phyloP scores from a whole-genome alignment of 1,140 invertebrate species.

The Polypedilum pembai region DNA sequence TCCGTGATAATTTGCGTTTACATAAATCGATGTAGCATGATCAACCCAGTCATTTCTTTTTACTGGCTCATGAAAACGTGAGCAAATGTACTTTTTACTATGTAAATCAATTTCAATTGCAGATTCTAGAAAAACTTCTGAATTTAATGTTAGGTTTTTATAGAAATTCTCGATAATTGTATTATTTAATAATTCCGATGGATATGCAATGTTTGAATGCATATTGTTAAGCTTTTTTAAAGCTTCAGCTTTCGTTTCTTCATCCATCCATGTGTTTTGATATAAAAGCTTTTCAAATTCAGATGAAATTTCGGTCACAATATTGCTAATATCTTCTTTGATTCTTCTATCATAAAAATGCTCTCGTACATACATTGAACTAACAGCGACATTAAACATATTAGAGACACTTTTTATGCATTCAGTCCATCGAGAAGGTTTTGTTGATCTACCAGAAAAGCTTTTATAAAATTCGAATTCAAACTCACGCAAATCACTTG shows the following conservation, averaged over 20 bases:
- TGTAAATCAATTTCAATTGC: slow-evolving; percentile 54
- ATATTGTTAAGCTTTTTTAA: slow-evolving; percentile 49
- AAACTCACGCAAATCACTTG: slow-evolving; percentile 47
- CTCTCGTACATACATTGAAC: slow-evolving; percentile 51
- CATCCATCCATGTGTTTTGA: slow-evolving; percentile 61
- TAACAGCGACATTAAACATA: slow-evolving; percentile 50
- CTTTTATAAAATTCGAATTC: slow-evolving; percentile 50
- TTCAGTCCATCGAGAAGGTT: slow-evolving; percentile 52
- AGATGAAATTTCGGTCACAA: slow-evolving; percentile 56
- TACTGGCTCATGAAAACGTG: slow-evolving; percentile 51
- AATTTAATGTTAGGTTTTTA: slow-evolving; percentile 47
- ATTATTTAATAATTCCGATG: slow-evolving; percentile 51
- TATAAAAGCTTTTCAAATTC: slow-evolving; percentile 51
- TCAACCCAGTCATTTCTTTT: slow-evolving; percentile 62
- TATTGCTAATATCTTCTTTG: slow-evolving; percentile 52
- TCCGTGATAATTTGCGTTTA: slow-evolving; percentile 60
- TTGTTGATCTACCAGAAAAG: slow-evolving; percentile 48
- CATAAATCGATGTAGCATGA: slow-evolving; percentile 54
- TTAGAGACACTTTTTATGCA: slow-evolving; percentile 47
- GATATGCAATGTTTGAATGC: slow-evolving; percentile 50
- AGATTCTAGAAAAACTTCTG: slow-evolving; percentile 49
- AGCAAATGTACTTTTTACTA: slow-evolving; percentile 52
- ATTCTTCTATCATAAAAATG: slow-evolving; percentile 48
- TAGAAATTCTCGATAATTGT: slow-evolving; percentile 49
- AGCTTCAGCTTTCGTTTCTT: slow-evolving; percentile 49